Evolutionary conservation across 1,140 invertebrate genomes (phyloP).

Genomic region (Euwallacea similis): DNA sequence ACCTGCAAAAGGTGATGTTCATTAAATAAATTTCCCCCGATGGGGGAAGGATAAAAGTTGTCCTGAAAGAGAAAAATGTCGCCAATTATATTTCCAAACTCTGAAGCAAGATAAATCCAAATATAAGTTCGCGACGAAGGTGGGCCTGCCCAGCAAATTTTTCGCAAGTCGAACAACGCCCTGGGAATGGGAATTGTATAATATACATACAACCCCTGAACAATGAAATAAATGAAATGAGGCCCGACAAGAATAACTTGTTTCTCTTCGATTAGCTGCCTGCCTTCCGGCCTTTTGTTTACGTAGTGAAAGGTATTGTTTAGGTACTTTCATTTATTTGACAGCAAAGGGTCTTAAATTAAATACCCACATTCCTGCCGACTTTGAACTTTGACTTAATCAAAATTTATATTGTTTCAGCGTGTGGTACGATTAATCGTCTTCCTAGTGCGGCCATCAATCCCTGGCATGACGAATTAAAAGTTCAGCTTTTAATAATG

Average conservation of each 20-base stretch:
- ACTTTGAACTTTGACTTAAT: too few relatives aligned
- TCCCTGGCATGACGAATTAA: too few relatives aligned
- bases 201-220: constrained; percentile 13
- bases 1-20: too few relatives aligned
- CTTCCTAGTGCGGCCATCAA: too few relatives aligned
- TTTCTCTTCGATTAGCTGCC: constrained; percentile 23
- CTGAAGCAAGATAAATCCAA: constrained; percentile 24
- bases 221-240: constrained; percentile 24
- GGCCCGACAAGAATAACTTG: constrained; percentile 18
- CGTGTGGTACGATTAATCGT: too few relatives aligned
- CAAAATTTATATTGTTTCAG: too few relatives aligned
- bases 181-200: background rate
- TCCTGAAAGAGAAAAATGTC: constrained; percentile 18
- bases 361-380: too few relatives aligned
- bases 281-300: constrained; percentile 13
- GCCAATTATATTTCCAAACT: constrained; percentile 26
- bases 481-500: too few relatives aligned
- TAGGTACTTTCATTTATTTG: background rate
- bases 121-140: constrained; percentile 14
- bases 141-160: constrained; percentile 12
- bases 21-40: too few relatives aligned
- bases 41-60: too few relatives aligned
- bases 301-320: constrained; percentile 7
- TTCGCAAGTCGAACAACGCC: constrained; percentile 8
- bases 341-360: too few relatives aligned